A percentile compares a stretch with the other conserved stretches of the same genome.
These are phyloP conservation scores for Seira musarum DNA, from an alignment of 2,888 invertebrate genomes.

Conservation along the genomic window DNA sequence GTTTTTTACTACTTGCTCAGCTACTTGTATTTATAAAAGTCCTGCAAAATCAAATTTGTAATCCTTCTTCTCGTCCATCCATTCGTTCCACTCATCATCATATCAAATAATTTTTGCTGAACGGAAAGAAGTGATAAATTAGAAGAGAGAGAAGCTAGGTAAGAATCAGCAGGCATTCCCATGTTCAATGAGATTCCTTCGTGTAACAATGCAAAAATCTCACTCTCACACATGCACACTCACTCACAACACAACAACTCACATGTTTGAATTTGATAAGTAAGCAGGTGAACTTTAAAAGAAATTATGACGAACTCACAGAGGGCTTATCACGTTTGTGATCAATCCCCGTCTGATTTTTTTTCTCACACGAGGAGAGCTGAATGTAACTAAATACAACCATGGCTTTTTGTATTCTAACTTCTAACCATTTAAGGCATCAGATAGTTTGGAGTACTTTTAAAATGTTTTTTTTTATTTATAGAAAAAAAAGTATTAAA, in stretches of 20 bases:
- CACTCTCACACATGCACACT: background rate
- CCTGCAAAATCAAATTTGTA: too few relatives aligned
- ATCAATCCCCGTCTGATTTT: constrained; percentile 12
- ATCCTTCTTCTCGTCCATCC: too few relatives aligned
- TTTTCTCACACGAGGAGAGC: background rate
- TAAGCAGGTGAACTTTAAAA: constrained; percentile 1
- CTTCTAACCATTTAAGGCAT: too few relatives aligned
- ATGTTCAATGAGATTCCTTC: background rate
- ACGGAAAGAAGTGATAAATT: constrained; percentile 4
- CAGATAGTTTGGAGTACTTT: too few relatives aligned
- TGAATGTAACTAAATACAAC: background rate
- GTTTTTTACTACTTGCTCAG: background rate
- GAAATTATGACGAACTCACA: constrained; percentile 7
- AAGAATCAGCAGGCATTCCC: constrained; percentile 4
- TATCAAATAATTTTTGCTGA: background rate
- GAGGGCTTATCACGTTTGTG: background rate
- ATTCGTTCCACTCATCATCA: too few relatives aligned
- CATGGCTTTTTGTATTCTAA: too few relatives aligned
- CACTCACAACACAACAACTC: too few relatives aligned
- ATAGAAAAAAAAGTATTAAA: too few relatives aligned
- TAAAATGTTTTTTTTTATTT: too few relatives aligned
- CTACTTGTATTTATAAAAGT: constrained; percentile 3
- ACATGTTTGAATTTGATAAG: background rate
- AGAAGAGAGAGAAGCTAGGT: background rate
- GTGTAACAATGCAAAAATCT: constrained; percentile 15